phyloP scores from a whole-genome alignment of 2,888 invertebrate genomes.

The Leuctra nigra region DNA sequence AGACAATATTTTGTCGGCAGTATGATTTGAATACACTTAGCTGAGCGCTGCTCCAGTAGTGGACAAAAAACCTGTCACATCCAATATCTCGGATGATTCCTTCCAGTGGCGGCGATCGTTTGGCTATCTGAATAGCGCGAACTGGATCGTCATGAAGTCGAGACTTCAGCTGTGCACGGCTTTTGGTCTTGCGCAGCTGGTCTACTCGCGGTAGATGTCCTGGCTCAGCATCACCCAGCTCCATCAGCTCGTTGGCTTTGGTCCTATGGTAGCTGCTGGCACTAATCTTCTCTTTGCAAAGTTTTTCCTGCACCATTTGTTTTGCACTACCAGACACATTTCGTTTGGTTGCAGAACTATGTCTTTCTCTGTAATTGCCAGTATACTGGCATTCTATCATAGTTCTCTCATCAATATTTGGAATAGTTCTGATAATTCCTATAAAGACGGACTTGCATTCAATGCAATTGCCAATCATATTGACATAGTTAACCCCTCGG shows the following conservation, averaged over 20 bases:
- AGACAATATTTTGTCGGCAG: conserved; percentile 17
- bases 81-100: conserved; percentile 16
- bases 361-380: too few species aligned
- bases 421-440: too few species aligned
- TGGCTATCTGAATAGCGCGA: background rate
- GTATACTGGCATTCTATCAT: too few species aligned
- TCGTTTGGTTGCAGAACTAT: too few species aligned
- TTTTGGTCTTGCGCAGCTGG: background rate
- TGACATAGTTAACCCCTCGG: too few species aligned
- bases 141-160: background rate
- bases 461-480: too few species aligned
- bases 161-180: background rate
- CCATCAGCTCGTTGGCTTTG: background rate
- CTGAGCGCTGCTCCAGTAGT: conserved; percentile 17
- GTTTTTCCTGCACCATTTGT: too few species aligned
- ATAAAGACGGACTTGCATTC: too few species aligned
- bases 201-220: background rate
- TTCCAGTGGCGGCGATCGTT: background rate
- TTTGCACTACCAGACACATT: too few species aligned
- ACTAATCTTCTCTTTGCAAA: too few species aligned
- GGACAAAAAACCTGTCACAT: conserved; percentile 19
- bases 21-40: conserved; percentile 15
- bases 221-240: background rate
- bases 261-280: too few species aligned
- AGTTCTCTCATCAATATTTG: too few species aligned